These are phyloP conservation scores for Arge pagana DNA, from an alignment of 2,888 invertebrate genomes.

Conservation along the genomic window DNA sequence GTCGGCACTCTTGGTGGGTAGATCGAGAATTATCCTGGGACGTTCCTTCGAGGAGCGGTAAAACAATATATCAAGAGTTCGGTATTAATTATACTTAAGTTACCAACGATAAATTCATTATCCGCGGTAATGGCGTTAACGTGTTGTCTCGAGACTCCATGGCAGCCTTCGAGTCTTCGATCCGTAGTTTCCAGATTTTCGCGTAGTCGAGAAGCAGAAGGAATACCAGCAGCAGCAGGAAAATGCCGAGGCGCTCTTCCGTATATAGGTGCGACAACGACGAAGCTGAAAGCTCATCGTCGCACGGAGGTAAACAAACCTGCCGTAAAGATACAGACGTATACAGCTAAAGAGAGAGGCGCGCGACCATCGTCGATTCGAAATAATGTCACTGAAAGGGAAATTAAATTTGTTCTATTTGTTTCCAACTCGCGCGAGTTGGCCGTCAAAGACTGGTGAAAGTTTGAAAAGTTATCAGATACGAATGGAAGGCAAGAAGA, in stretches of 20 bases:
- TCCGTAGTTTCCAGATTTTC: too few species aligned
- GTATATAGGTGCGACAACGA: too few species aligned
- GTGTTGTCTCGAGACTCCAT: slow-evolving; percentile 14
- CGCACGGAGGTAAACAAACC: too few species aligned
- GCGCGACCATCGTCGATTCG: too few species aligned
- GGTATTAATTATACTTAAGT: slow-evolving; percentile 44
- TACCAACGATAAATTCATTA: slow-evolving; percentile 27
- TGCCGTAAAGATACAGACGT: too few species aligned
- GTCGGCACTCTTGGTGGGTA: too few species aligned
- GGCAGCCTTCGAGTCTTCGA: too few species aligned
- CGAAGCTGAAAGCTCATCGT: too few species aligned
- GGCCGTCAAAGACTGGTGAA: slow-evolving; percentile 2
- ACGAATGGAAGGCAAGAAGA: slow-evolving; percentile 5
- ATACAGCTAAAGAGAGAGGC: too few species aligned
- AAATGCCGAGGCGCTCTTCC: too few species aligned
- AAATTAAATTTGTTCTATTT: slow-evolving; percentile 21
- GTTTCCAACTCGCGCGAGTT: slow-evolving; percentile 10
- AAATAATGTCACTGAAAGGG: slow-evolving; percentile 11
- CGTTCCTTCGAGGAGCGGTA: slow-evolving; percentile 15
- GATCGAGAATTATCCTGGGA: slow-evolving; percentile 14
- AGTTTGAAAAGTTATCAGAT: slow-evolving; percentile 12
- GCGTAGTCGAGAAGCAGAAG: too few species aligned
- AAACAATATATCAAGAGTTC: slow-evolving; percentile 43
- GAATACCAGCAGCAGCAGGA: too few species aligned
- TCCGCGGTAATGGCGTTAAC: slow-evolving; percentile 14